phyloP scores from a whole-genome alignment of 2,797 vertebrate genomes.

The Sebastiscus tertius region DNA sequence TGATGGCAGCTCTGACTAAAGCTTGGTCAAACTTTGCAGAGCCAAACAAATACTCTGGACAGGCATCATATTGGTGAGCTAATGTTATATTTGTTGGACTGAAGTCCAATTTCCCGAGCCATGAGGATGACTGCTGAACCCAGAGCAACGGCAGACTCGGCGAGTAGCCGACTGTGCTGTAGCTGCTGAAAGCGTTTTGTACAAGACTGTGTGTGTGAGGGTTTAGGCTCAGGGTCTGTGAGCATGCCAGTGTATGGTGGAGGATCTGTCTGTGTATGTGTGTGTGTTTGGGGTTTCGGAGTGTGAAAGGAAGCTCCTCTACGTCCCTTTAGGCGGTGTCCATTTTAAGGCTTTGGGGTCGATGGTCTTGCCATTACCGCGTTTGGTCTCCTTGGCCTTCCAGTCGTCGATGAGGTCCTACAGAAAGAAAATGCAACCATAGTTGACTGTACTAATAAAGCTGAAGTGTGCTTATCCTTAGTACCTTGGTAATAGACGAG shows the following conservation, averaged over 20 bases:
- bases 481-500: neutral
- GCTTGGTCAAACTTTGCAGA: neutral
- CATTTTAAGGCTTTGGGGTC: conserved; percentile 97
- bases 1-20: neutral
- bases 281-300: neutral
- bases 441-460: neutral
- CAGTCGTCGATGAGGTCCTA: conserved; percentile 99
- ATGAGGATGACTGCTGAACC: conserved; percentile 43
- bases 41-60: neutral
- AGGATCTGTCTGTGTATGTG: conserved; percentile 6
- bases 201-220: neutral
- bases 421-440: neutral
- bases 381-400: conserved; percentile 97
- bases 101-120: neutral
- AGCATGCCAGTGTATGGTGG: conserved; percentile 48
- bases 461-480: neutral
- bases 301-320: conserved; percentile 57
- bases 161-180: conserved; percentile 1
- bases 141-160: conserved; percentile 3
- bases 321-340: conserved; percentile 98
- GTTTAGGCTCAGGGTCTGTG: conserved; percentile 36
- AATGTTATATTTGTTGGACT: neutral
- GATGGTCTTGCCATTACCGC: conserved; percentile 93
- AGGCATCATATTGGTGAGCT: neutral
- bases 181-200: conserved; percentile 24